These are phyloP conservation scores for Timema podura DNA, from an alignment of 2,888 invertebrate species.

Conservation along the genomic window DNA sequence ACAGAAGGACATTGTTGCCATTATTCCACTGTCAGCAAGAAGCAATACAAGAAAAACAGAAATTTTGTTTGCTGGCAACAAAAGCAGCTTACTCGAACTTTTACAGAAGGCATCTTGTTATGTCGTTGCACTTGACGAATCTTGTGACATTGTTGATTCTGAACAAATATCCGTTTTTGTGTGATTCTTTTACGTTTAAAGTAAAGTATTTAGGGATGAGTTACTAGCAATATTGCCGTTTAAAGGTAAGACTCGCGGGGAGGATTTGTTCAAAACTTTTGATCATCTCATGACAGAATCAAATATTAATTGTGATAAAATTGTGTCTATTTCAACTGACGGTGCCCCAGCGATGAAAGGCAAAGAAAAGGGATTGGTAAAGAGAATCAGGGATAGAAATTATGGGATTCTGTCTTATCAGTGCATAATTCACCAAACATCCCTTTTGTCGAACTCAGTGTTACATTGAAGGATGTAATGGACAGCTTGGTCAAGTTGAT, in stretches of 20 bases:
- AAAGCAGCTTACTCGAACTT: conserved; percentile 25
- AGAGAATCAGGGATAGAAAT: conserved; percentile 33
- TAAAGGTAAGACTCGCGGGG: conserved; percentile 11
- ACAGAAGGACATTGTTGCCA: conserved; percentile 28
- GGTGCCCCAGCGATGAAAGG: conserved; percentile 33
- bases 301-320: conserved; percentile 5
- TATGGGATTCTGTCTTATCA: conserved; percentile 16
- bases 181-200: conserved; percentile 10
- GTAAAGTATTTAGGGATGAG: conserved; percentile 13
- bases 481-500: conserved; percentile 10
- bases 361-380: conserved; percentile 34
- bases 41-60: conserved; percentile 37
- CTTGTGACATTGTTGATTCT: conserved; percentile 37
- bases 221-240: conserved; percentile 15
- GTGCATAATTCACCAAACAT: conserved; percentile 34
- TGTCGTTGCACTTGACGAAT: conserved; percentile 36
- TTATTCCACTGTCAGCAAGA: conserved; percentile 34
- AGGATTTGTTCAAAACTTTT: neutral
- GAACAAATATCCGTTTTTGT: conserved; percentile 35
- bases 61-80: conserved; percentile 36
- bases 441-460: conserved; percentile 23
- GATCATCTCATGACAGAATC: neutral
- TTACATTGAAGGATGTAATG: conserved; percentile 12
- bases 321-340: conserved; percentile 28
- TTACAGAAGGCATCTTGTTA: conserved; percentile 31